Conservation (phyloP, 2,797 vertebrate genomes). For the Nothura maculosa region DNA sequence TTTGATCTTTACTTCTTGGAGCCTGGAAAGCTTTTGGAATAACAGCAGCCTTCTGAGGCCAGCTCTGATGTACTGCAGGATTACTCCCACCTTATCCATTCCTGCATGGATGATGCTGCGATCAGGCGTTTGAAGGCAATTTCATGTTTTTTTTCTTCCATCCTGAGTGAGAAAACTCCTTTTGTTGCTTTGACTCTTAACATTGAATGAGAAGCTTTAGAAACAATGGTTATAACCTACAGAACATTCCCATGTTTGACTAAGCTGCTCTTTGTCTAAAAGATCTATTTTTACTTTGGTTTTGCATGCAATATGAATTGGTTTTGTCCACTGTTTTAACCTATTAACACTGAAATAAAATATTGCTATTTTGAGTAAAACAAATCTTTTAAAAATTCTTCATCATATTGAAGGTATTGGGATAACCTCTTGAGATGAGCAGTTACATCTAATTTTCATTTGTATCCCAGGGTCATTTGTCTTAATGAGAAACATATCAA, state of each 20-base stretch:
- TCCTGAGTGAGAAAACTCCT: not conserved
- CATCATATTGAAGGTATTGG: not conserved
- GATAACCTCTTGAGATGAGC: not conserved
- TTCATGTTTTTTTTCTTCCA: fast-evolving
- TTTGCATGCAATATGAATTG: not conserved
- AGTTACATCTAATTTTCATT: not conserved
- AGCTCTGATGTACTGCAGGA: not conserved
- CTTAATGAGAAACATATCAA: conserved; percentile 24
- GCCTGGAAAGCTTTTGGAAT: not conserved
- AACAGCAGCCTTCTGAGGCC: not conserved
- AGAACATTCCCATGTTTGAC: not conserved
- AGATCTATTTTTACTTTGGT: not conserved
- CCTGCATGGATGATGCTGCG: not conserved
- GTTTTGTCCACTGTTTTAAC: not conserved
- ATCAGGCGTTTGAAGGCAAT: not conserved
- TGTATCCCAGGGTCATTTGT: conserved; percentile 11
- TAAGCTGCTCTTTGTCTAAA: not conserved
- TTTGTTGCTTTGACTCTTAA: not conserved
- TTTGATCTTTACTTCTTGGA: not conserved
- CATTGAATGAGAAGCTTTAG: not conserved
- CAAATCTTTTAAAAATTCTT: not conserved
- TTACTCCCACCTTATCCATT: not conserved
- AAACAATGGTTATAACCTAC: not conserved
- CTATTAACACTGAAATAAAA: not conserved
- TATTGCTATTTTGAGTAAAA: not conserved